A percentile compares a stretch with the other conserved stretches of the same genome.
These are phyloP conservation scores for Scrobipalpa atriplicella DNA, from an alignment of 2,888 invertebrate species.

Conservation along the genomic window DNA sequence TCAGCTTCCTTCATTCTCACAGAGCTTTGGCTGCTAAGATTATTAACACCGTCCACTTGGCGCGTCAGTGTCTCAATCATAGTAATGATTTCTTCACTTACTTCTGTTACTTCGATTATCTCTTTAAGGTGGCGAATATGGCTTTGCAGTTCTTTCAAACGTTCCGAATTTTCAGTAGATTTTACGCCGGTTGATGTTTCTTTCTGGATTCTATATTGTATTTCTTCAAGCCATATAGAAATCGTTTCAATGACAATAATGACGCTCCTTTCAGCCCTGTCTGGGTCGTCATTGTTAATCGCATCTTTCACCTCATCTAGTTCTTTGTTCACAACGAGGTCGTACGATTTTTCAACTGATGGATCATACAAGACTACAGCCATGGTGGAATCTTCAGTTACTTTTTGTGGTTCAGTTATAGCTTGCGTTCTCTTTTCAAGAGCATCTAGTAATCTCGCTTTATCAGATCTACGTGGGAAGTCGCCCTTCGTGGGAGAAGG, in stretches of 20 bases:
- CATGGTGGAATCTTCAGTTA: slow-evolving; percentile 59
- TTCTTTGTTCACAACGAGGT: slow-evolving; percentile 83
- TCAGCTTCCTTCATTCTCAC: slow-evolving; percentile 80
- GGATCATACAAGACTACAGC: slow-evolving; percentile 67
- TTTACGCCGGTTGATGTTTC: slow-evolving; percentile 55
- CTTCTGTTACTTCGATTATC: slow-evolving; percentile 85
- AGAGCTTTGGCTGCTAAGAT: slow-evolving; percentile 78
- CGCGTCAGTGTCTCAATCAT: slow-evolving; percentile 84
- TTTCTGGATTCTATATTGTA: slow-evolving; percentile 88
- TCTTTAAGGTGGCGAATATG: slow-evolving; percentile 84
- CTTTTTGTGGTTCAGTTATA: slow-evolving; percentile 49
- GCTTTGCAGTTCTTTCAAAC: slow-evolving; percentile 72
- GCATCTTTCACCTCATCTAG: slow-evolving; percentile 83
- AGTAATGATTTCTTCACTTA: slow-evolving; percentile 85
- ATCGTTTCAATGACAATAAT: slow-evolving; percentile 91
- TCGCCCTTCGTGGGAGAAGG: slow-evolving; percentile 72
- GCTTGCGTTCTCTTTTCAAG: slow-evolving; percentile 70
- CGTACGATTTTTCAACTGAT: slow-evolving; percentile 71
- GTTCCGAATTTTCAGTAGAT: slow-evolving; percentile 56
- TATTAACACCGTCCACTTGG: slow-evolving; percentile 88
- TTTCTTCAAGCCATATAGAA: slow-evolving; percentile 92
- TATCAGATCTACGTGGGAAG: slow-evolving; percentile 57
- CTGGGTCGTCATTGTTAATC: slow-evolving; percentile 80
- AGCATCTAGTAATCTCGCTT: slow-evolving; percentile 62
- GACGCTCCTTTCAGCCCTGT: slow-evolving; percentile 86